Conservation (phyloP, 2,113 vertebrate species). For the Desmodus rotundus region DNA sequence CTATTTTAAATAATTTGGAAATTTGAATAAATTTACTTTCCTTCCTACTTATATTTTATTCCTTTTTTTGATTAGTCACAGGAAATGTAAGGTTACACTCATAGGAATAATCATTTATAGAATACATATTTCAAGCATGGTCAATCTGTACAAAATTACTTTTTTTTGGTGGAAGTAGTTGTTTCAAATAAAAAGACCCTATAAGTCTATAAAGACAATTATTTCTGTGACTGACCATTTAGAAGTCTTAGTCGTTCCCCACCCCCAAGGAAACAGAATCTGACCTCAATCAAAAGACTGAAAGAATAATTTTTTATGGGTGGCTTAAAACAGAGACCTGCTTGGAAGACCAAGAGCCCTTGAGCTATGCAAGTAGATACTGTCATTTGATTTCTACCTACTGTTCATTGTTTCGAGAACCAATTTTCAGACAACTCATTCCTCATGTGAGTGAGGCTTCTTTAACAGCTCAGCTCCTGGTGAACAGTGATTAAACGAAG, state of each 20-base stretch:
- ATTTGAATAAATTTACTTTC: background rate
- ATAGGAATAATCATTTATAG: background rate
- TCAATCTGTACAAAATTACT: background rate
- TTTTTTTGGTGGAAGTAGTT: background rate
- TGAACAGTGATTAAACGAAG: background rate
- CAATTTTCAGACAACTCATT: background rate
- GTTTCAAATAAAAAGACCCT: background rate
- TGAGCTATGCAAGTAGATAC: background rate
- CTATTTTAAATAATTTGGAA: background rate
- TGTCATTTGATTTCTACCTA: background rate
- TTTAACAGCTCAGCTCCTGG: background rate
- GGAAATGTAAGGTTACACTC: background rate
- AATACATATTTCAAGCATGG: background rate
- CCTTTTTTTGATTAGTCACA: background rate
- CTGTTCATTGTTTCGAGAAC: background rate
- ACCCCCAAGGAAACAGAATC: background rate
- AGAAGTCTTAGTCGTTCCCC: background rate
- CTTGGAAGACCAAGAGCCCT: background rate
- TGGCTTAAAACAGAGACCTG: background rate
- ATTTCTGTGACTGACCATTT: conserved; percentile 24
- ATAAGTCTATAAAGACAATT: background rate
- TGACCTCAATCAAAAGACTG: background rate
- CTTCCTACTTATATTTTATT: background rate
- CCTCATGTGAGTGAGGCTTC: background rate
- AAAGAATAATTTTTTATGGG: background rate